A percentile compares a stretch with the other conserved stretches of the same genome.
Evolutionary conservation across 2,113 vertebrate species (phyloP).

Genomic region (Ciconia boyciana): DNA sequence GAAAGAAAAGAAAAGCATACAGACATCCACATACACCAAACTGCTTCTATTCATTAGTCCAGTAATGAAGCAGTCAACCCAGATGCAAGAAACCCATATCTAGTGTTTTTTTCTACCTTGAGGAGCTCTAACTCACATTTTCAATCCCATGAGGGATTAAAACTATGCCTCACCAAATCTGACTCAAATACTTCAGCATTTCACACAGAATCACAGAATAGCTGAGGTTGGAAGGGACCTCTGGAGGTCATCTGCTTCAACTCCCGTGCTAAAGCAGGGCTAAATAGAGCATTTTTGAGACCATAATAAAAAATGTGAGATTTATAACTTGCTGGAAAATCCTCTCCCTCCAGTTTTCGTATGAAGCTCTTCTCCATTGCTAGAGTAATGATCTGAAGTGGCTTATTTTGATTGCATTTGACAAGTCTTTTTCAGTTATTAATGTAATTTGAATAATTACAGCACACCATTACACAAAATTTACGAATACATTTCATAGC

Average conservation of each 20-base stretch:
- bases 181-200: background rate
- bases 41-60: background rate
- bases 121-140: background rate
- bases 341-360: background rate
- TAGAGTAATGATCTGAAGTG: background rate
- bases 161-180: background rate
- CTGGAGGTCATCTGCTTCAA: background rate
- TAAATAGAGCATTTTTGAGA: background rate
- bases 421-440: background rate
- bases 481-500: background rate
- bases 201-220: background rate
- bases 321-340: background rate
- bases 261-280: background rate
- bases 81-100: background rate
- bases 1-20: background rate
- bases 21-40: background rate
- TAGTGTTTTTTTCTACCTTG: background rate
- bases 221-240: background rate
- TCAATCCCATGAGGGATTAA: background rate
- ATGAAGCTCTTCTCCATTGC: background rate
- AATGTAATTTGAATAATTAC: background rate
- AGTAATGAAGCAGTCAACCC: background rate
- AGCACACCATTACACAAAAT: background rate
- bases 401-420: background rate
- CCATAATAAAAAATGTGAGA: background rate